Evolutionary conservation across 2,888 invertebrate genomes (phyloP).

Genomic region (Mycogona germanica): DNA sequence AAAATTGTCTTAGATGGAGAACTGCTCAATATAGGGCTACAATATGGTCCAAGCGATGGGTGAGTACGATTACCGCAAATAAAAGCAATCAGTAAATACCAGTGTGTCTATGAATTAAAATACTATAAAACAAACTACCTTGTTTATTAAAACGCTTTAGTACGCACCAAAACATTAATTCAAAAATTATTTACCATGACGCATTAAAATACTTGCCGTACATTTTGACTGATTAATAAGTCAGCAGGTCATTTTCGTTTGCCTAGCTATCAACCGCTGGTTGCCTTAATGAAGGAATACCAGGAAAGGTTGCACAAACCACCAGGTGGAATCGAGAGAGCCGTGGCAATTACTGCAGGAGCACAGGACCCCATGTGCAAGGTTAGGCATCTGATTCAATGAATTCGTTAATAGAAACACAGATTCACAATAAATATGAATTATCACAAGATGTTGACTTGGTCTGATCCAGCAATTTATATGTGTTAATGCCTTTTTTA

Average conservation of each 20-base stretch:
- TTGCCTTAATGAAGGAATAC: slow-evolving; percentile 47
- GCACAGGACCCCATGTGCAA: slow-evolving; percentile 66
- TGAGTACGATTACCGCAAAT: slow-evolving; percentile 29
- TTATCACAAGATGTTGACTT: not conserved
- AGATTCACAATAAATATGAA: too few relatives aligned
- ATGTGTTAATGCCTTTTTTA: too few relatives aligned
- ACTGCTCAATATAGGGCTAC: slow-evolving; percentile 51
- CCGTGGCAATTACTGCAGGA: slow-evolving; percentile 54
- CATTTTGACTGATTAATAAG: too few relatives aligned
- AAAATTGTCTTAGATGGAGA: slow-evolving; percentile 43
- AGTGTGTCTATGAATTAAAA: not conserved
- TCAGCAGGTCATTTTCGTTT: slow-evolving; percentile 4
- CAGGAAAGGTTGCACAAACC: slow-evolving; percentile 51
- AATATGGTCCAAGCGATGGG: slow-evolving; percentile 64
- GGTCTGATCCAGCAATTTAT: too few relatives aligned
- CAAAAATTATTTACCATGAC: too few relatives aligned
- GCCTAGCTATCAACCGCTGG: slow-evolving; percentile 43
- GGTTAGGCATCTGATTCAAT: slow-evolving; percentile 25
- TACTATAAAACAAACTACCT: too few relatives aligned
- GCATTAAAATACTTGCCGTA: too few relatives aligned
- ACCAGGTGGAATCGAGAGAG: slow-evolving; percentile 42
- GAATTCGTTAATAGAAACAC: not conserved
- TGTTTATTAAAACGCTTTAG: too few relatives aligned
- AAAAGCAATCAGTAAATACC: not conserved
- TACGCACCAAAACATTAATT: too few relatives aligned